Evolutionary conservation across 2,888 invertebrate genomes (phyloP), one percentile per base, ranked within the genome.

Genomic region (Microplitis deprimator): DNA sequence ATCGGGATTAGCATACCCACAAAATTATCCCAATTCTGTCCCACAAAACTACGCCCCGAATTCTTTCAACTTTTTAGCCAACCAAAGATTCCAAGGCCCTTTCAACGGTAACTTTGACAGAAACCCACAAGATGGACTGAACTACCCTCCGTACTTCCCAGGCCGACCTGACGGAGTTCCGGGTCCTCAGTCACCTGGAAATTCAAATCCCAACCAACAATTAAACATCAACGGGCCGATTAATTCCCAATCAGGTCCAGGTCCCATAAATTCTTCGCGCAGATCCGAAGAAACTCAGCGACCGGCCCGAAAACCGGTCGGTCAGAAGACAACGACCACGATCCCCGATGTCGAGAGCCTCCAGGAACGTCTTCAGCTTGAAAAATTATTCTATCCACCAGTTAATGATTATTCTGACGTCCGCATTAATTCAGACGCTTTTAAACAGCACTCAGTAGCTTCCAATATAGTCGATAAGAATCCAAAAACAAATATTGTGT

Each of bases 341-440:
- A 62, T 64, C 39, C 79, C 80, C 5, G 68, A 75, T 77, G 71
- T 76, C 62, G 50, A 79, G 7, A 81, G 71, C 68, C 74, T 79
- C 59, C 78, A 77, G 7, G 76, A 75, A 40, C 77, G 72, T 17
- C 65, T 79, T 20, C 77, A 79, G 29, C 77, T 81, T 38, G 80
- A 77, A n/a, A 79, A 78, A 62, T 64, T 83, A 3, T 79, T 82
- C 64, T 75, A 78, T 39, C 82, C 83, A 5, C 75, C 77, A 20
- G 77, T 77, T 20, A 77, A 81, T n/a, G 80, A 82, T 73, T 81
- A 83, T 78, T 80, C 81, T 8, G 83, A 83, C 67, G 59, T 82
- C 6, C 76, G 81, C 62, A 79, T 81, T 50, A 81, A 78, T 5
- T 80, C 82, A 1, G 81, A 82, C 65, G 78, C 75, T 6, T 81